A percentile compares a stretch with the other conserved stretches of the same genome.
phyloP scores from a whole-genome alignment of 2,113 vertebrate genomes.

The Ardeotis arabs region DNA sequence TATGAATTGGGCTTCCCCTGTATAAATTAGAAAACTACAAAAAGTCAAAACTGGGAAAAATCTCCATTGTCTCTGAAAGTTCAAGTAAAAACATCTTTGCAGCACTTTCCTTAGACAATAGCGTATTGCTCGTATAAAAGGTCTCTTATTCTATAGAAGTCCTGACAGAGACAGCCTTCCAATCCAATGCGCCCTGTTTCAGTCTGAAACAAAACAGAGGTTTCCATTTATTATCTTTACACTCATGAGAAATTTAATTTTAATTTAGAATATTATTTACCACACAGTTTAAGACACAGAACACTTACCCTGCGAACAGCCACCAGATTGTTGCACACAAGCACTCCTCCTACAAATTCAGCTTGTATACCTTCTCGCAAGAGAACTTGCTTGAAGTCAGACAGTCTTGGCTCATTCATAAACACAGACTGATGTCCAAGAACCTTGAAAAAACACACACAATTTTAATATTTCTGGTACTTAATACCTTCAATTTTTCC shows the following conservation, averaged over 20 bases:
- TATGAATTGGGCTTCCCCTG: slow-evolving; percentile 22
- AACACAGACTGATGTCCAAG: slow-evolving; percentile 97
- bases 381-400: slow-evolving; percentile 98
- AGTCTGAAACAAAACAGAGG: slow-evolving; percentile 82
- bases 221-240: background rate
- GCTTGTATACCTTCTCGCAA: slow-evolving; percentile 96
- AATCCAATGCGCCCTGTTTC: slow-evolving; percentile 96
- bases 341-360: slow-evolving; percentile 96
- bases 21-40: slow-evolving; percentile 73
- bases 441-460: slow-evolving; percentile 75
- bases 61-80: slow-evolving; percentile 51
- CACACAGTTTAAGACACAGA: background rate
- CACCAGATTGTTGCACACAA: slow-evolving; percentile 98
- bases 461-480: background rate
- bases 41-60: slow-evolving; percentile 43
- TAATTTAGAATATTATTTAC: background rate
- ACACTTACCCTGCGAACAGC: slow-evolving; percentile 93
- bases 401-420: slow-evolving; percentile 97
- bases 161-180: slow-evolving; percentile 97
- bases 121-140: slow-evolving; percentile 98
- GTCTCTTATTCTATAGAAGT: slow-evolving; percentile 98
- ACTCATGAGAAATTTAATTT: background rate
- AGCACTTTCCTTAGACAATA: slow-evolving; percentile 82
- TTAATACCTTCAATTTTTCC: background rate
- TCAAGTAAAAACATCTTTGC: slow-evolving; percentile 54